A percentile compares a stretch with the other conserved stretches of the same genome.
These are phyloP conservation scores for Helicoverpa assulta DNA, from an alignment of 2,888 invertebrate genomes.

Conservation along the genomic window DNA sequence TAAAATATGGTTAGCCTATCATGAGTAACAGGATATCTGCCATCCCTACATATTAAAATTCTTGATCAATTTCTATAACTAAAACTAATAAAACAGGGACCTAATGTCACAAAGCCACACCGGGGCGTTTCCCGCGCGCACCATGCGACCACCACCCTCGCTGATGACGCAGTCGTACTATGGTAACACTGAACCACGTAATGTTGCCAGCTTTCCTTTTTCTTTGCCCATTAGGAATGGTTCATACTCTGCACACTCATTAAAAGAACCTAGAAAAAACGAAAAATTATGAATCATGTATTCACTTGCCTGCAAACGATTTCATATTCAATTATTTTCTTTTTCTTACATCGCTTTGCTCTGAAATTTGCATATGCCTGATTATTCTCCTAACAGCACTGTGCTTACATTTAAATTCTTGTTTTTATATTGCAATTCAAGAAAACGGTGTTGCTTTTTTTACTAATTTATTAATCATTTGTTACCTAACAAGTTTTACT, in stretches of 20 bases:
- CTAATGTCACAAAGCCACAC: slow-evolving; percentile 88
- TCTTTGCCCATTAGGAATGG: slow-evolving; percentile 57
- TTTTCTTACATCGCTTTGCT: neutral
- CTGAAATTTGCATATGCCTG: neutral
- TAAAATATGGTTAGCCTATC: no score
- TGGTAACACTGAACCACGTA: slow-evolving; percentile 77
- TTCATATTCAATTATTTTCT: neutral
- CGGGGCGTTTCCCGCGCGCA: slow-evolving; percentile 83
- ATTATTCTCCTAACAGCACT: slow-evolving; percentile 22
- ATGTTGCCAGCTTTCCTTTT: slow-evolving; percentile 71
- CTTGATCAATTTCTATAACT: slow-evolving; percentile 25
- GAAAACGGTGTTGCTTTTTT: slow-evolving; percentile 1
- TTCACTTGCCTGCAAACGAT: neutral
- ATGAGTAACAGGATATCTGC: neutral
- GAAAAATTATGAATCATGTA: neutral
- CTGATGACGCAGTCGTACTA: slow-evolving; percentile 87
- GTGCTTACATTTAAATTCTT: slow-evolving; percentile 7
- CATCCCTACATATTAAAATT: neutral
- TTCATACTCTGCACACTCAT: neutral
- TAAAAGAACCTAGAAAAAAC: slow-evolving; percentile 2
- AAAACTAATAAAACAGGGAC: slow-evolving; percentile 76
- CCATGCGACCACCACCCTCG: slow-evolving; percentile 74
- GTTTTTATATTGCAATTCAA: neutral
- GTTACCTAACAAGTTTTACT: no score
- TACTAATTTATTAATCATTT: neutral